Evolutionary conservation across 2,113 vertebrate species (phyloP), one percentile per base, ranked within the genome.

Genomic region (Loxodonta africana): DNA sequence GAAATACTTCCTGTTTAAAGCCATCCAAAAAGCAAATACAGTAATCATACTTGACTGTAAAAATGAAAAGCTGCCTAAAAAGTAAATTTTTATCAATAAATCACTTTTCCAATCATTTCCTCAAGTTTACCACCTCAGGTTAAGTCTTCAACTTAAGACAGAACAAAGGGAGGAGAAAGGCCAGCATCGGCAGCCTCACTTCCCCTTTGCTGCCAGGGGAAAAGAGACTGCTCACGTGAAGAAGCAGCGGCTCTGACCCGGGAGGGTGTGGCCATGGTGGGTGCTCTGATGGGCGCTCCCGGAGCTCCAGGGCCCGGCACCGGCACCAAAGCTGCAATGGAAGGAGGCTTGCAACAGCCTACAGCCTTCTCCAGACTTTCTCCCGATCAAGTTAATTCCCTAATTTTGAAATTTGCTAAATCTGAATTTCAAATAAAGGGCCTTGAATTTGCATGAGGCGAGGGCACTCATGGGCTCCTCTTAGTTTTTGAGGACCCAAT

Each of bases 111-210:
- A 88, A 28, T 90, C 57, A 86, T 74, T 73, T 96, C 33, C 76
- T 78, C 21, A 53, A 88, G 28, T 63, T 92, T 23, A 88, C 78
- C 8, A 18, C 28, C n/a, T 83, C 44, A 44, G 74, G 48, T 94
- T 92, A 90, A 21, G 90, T 96, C 80, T 62, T 89, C 62, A 97
- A 94, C n/a, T 67, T 80, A 20, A 44, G 67, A 93, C 57, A 91
- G 60, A 81, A 92, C 20, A 94, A 91, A 83, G 57, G 15, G 71
- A 67, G 87, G 44, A 44, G 20, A 95, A 48, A 84, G 28, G 21
- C 4, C 63, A 83, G 53, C 57, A 74, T 46, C 85, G n/a, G 14
- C 2, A 94, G 60, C 3, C 82, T 96, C 65, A 30, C n/a, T 91
- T 95, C 53, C 60, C 37, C 33, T 37, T 0, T 4, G 53, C 57